Conservation (phyloP, 2,113 vertebrate species). For the Elaphurus davidianus region DNA sequence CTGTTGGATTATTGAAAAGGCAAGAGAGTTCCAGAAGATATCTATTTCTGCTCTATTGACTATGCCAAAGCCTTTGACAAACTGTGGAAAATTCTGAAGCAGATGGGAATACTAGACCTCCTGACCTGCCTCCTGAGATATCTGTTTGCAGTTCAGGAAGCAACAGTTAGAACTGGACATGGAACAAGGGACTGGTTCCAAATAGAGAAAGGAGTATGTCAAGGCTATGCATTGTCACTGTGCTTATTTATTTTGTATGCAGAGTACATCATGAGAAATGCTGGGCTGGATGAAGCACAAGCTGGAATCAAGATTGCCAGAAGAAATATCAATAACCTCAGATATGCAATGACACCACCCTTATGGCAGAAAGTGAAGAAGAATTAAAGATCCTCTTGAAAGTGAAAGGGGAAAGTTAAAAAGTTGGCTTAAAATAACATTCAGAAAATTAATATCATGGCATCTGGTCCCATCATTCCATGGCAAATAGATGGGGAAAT, state of each 20-base stretch:
- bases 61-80: neutral
- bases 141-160: neutral
- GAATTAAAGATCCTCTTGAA: neutral
- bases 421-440: neutral
- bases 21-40: neutral
- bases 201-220: neutral
- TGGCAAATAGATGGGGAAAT: neutral
- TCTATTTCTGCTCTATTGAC: neutral
- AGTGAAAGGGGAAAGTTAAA: neutral
- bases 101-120: neutral
- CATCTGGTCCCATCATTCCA: neutral
- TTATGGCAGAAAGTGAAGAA: neutral
- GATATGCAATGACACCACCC: neutral
- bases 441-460: neutral
- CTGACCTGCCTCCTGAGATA: neutral
- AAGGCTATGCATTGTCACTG: neutral
- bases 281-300: neutral
- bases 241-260: neutral
- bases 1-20: neutral
- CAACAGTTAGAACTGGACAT: neutral
- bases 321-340: neutral
- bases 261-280: neutral
- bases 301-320: neutral
- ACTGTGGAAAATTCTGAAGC: neutral
- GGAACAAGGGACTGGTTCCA: neutral